Conservation (phyloP, 2,113 vertebrate species). For the Ochotona curzoniae region DNA sequence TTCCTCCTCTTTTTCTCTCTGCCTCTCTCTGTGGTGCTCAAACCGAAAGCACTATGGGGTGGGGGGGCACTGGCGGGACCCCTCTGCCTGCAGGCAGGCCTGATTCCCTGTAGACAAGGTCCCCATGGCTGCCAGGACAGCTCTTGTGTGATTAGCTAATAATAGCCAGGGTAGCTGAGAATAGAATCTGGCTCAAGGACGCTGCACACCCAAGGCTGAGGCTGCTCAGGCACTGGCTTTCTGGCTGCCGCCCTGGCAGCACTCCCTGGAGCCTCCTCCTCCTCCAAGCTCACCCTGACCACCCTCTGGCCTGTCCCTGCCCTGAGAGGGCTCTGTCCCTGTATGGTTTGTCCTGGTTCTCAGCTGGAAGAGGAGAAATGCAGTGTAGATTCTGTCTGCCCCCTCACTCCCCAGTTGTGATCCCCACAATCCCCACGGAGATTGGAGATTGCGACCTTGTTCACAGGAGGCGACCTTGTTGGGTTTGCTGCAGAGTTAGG, state of each 20-base stretch:
- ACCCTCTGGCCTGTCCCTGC: neutral
- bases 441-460: slow-evolving; percentile 74
- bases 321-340: slow-evolving; percentile 23
- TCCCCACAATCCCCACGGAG: slow-evolving; percentile 60
- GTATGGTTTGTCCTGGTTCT: slow-evolving; percentile 45
- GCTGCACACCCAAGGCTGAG: neutral
- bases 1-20: neutral
- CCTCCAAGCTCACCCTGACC: slow-evolving; percentile 16
- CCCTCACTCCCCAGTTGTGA: slow-evolving; percentile 32
- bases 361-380: slow-evolving; percentile 48
- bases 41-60: neutral
- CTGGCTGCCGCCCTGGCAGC: slow-evolving; percentile 27
- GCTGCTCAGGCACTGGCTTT: slow-evolving; percentile 17
- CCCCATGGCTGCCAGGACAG: slow-evolving; percentile 23
- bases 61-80: neutral
- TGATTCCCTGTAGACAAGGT: slow-evolving; percentile 16
- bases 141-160: slow-evolving; percentile 67
- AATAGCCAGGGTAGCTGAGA: slow-evolving; percentile 68
- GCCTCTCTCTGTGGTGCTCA: neutral
- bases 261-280: neutral
- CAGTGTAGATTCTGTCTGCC: slow-evolving; percentile 1
- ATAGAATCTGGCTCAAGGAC: slow-evolving; percentile 68
- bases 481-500: slow-evolving; percentile 62
- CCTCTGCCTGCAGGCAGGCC: slow-evolving; percentile 41
- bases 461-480: slow-evolving; percentile 62